Percentiles rank a stretch among this genome's conserved stretches.
phyloP scores from a whole-genome alignment of 2,797 vertebrate species.

The Syndactyla subalaris region DNA sequence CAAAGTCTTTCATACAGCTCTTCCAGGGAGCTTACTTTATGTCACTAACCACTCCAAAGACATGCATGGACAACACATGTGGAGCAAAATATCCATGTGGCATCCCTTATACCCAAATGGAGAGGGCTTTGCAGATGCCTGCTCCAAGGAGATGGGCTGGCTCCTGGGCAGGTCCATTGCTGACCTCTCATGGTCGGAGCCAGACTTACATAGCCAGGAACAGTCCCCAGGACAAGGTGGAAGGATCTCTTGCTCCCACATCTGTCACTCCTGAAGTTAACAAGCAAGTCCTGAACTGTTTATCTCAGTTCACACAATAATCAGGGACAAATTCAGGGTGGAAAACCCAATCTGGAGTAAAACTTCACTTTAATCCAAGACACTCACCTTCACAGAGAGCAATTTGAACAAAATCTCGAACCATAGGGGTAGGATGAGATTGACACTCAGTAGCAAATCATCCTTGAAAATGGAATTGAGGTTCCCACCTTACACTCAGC shows the following conservation, averaged over 20 bases:
- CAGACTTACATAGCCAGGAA: slow-evolving; percentile 1
- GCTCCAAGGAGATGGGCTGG: not conserved
- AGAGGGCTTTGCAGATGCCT: not conserved
- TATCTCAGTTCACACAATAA: not conserved
- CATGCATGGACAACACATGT: not conserved
- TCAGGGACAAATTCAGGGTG: not conserved
- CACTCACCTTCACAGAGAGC: not conserved
- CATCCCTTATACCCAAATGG: not conserved
- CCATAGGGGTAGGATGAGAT: not conserved
- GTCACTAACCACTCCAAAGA: not conserved
- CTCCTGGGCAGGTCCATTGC: slow-evolving; percentile 48
- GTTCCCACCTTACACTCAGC: not conserved
- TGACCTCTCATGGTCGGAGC: slow-evolving; percentile 54
- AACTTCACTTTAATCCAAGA: not conserved
- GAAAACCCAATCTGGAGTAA: not conserved
- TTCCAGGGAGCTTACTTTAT: not conserved
- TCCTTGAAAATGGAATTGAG: not conserved
- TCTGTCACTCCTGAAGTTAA: not conserved
- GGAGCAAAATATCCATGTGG: not conserved
- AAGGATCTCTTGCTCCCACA: not conserved
- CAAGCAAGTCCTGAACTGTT: not conserved
- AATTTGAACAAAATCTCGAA: not conserved
- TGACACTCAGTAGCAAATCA: not conserved
- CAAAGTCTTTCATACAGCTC: not conserved
- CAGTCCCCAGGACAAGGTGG: not conserved